Percentiles rank a stretch among this genome's conserved stretches.
phyloP scores from a whole-genome alignment of 2,113 vertebrate genomes.

The human region DNA sequence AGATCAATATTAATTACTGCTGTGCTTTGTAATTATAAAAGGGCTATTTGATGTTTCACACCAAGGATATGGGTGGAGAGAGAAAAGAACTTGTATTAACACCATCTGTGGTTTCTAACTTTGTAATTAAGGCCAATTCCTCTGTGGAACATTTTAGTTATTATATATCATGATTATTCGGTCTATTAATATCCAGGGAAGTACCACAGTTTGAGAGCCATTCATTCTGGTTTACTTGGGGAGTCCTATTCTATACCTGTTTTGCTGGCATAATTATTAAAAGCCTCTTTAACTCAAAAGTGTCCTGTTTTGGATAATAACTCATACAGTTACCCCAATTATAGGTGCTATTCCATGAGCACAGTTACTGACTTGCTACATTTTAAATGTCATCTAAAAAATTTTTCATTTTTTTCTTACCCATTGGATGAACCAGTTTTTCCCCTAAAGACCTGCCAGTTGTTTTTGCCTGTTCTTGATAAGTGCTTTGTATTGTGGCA shows the following conservation, averaged over 20 bases:
- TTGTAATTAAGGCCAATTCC: background rate
- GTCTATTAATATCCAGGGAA: background rate
- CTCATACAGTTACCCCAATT: background rate
- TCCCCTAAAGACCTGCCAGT: background rate
- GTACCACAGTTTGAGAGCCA: background rate
- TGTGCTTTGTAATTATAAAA: conserved; percentile 12
- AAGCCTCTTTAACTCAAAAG: background rate
- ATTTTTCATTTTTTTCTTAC: background rate
- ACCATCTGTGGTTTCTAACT: background rate
- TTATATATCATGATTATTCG: background rate
- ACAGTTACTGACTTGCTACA: background rate
- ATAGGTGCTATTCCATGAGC: background rate
- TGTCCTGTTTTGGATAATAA: background rate
- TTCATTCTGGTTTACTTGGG: background rate
- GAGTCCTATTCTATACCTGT: background rate
- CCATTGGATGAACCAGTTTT: background rate
- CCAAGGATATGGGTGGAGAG: background rate
- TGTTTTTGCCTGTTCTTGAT: background rate
- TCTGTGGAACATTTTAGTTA: background rate
- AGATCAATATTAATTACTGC: conserved; percentile 53
- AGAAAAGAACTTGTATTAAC: background rate
- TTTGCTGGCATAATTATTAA: conserved; percentile 15
- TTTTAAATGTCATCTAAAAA: conserved; percentile 31
- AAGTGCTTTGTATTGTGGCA: background rate
- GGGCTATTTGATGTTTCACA: background rate